Conservation (phyloP, 2,113 vertebrate genomes). For the Oceanites oceanicus region DNA sequence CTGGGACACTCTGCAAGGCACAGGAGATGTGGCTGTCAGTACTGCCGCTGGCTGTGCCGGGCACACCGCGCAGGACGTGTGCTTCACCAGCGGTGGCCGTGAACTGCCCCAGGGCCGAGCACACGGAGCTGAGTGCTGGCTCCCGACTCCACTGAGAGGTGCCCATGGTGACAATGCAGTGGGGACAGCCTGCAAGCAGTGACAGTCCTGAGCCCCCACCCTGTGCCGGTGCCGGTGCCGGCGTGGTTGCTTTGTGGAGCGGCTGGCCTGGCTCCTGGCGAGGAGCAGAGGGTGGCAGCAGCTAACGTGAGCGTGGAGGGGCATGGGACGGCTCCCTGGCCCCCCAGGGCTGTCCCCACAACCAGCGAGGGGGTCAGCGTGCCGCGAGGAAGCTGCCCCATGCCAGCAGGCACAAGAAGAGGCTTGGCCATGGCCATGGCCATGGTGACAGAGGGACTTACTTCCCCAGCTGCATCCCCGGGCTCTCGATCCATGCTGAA, state of each 20-base stretch:
- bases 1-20: constrained; percentile 76
- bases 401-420: not conserved
- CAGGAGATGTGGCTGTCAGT: not conserved
- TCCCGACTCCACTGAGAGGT: not conserved
- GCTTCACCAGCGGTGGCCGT: not conserved
- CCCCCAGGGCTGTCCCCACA: not conserved
- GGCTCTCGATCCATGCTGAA: not conserved
- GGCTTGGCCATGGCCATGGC: fast-evolving
- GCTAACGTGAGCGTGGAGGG: not conserved
- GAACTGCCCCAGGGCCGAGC: not conserved
- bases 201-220: not conserved
- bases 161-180: not conserved
- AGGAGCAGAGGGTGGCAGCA: not conserved
- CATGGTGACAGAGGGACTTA: not conserved
- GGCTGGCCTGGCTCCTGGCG: not conserved
- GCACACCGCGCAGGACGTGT: fast-evolving
- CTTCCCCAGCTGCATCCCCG: not conserved
- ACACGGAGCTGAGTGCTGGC: fast-evolving
- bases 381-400: not conserved
- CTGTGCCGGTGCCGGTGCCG: not conserved
- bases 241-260: not conserved
- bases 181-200: not conserved
- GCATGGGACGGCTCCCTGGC: fast-evolving
- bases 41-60: fast-evolving
- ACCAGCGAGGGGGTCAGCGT: fast-evolving